phyloP scores from a whole-genome alignment of 2,113 vertebrate species.

The Nannospalax galili region DNA sequence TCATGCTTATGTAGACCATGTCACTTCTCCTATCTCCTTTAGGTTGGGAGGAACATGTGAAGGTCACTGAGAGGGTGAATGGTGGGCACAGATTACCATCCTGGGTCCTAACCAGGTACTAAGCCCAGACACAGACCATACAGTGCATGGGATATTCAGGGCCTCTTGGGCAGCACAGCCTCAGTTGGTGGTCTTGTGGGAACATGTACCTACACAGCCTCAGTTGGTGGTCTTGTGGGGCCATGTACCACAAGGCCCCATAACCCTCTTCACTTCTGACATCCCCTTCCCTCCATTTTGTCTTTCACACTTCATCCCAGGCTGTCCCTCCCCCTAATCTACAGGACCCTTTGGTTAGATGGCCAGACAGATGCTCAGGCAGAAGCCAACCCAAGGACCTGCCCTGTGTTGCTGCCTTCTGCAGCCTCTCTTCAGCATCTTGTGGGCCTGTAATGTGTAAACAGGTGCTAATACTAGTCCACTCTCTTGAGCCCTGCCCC shows the following conservation, averaged over 20 bases:
- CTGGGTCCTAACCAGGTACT: background rate
- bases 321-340: no score
- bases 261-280: background rate
- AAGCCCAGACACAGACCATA: background rate
- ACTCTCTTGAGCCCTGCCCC: background rate
- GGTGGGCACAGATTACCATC: background rate
- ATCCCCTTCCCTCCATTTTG: no score
- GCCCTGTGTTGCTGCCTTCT: background rate
- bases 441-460: background rate
- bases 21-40: background rate
- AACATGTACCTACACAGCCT: background rate
- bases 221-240: background rate
- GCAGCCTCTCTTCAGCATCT: background rate
- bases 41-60: background rate
- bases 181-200: background rate
- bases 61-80: background rate
- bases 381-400: background rate
- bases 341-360: background rate
- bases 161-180: background rate
- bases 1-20: background rate
- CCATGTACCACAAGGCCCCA: background rate
- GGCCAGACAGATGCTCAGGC: background rate
- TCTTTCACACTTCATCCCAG: background rate
- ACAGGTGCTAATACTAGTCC: background rate
- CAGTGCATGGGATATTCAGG: background rate